Conservation (phyloP, 2,797 vertebrate species). For the Malurus splendens region DNA sequence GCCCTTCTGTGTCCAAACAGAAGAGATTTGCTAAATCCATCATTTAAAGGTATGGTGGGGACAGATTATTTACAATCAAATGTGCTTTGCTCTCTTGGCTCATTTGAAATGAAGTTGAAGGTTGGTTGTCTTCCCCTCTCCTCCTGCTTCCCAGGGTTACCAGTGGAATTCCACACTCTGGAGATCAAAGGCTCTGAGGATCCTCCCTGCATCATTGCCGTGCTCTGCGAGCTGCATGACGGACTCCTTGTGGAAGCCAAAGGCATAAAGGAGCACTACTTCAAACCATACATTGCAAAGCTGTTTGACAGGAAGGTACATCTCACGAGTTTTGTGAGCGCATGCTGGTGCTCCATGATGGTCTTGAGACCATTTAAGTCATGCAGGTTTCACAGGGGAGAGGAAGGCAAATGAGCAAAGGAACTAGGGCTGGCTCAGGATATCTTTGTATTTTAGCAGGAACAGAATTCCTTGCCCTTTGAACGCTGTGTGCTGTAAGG, state of each 20-base stretch:
- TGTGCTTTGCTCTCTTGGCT: not conserved
- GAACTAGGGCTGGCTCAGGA: not conserved
- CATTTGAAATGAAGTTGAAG: conserved; percentile 14
- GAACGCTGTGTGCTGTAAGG: not conserved
- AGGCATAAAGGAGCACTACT: conserved; percentile 97
- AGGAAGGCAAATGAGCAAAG: not conserved
- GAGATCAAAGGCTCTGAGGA: conserved; percentile 65
- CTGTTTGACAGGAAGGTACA: conserved; percentile 87
- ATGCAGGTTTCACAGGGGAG: not conserved
- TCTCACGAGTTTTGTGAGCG: not conserved
- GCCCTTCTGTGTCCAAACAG: conserved; percentile 86
- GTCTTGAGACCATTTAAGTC: not conserved
- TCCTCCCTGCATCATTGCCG: conserved; percentile 83
- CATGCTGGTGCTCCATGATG: rapidly evolving
- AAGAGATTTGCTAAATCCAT: conserved; percentile 87
- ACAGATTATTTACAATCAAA: not conserved
- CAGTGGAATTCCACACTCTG: conserved; percentile 59
- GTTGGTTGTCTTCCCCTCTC: not conserved
- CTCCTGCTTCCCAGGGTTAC: conserved; percentile 73
- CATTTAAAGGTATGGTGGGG: conserved; percentile 82
- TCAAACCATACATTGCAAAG: conserved; percentile 90
- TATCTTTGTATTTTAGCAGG: not conserved
- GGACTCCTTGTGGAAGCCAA: conserved; percentile 93
- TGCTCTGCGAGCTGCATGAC: conserved; percentile 88
- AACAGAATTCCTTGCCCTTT: not conserved